Percentiles rank a stretch among this genome's conserved stretches.
Conservation (phyloP, 2,888 invertebrate genomes). For the Meteorus colon region DNA sequence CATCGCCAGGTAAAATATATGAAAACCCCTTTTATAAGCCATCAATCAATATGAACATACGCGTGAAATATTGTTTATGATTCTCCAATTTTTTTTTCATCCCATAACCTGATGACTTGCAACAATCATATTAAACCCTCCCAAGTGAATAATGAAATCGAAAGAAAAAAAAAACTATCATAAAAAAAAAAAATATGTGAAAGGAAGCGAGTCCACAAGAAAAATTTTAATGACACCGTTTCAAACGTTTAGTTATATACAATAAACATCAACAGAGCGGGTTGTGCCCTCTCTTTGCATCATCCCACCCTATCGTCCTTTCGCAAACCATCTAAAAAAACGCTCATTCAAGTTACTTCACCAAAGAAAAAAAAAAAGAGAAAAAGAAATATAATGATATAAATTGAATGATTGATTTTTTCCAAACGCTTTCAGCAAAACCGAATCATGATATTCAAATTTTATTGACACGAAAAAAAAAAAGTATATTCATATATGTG, state of each 20-base stretch:
- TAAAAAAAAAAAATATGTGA: not conserved
- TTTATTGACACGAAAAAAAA: slow-evolving; percentile 52
- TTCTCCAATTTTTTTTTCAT: slow-evolving; percentile 44
- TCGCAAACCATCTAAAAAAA: slow-evolving; percentile 64
- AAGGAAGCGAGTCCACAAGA: slow-evolving; percentile 52
- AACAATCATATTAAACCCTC: slow-evolving; percentile 60
- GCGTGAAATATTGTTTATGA: slow-evolving; percentile 45
- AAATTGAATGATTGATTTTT: slow-evolving; percentile 14
- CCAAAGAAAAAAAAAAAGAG: slow-evolving; percentile 10
- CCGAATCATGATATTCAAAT: slow-evolving; percentile 60
- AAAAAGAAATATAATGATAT: not conserved
- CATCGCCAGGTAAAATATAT: slow-evolving; percentile 56
- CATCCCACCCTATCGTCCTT: slow-evolving; percentile 55
- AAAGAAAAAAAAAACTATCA: slow-evolving; percentile 12
- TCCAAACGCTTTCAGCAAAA: slow-evolving; percentile 2
- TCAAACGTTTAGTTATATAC: slow-evolving; percentile 65
- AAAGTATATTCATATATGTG: slow-evolving; percentile 46
- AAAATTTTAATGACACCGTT: slow-evolving; percentile 67
- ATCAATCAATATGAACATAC: slow-evolving; percentile 65
- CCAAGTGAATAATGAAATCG: slow-evolving; percentile 40
- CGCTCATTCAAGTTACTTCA: slow-evolving; percentile 44
- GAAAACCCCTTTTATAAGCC: slow-evolving; percentile 68
- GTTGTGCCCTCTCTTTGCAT: slow-evolving; percentile 60
- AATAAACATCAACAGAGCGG: slow-evolving; percentile 70
- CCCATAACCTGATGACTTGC: slow-evolving; percentile 64